These are phyloP conservation scores for Euura saliciscinereae DNA, from an alignment of 1,140 invertebrate species.

Conservation along the genomic window DNA sequence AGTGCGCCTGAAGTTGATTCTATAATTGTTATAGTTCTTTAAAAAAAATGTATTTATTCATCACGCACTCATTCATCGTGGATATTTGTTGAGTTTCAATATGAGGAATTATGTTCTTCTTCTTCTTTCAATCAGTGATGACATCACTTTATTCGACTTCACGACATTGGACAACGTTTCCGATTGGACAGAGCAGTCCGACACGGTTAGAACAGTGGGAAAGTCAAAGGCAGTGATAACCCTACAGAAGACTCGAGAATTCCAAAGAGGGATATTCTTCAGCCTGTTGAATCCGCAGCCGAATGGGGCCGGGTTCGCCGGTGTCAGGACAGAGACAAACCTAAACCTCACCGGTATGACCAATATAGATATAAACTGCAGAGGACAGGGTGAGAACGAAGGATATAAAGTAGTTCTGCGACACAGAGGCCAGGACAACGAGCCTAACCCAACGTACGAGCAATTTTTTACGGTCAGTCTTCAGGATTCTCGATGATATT, in stretches of 20 bases:
- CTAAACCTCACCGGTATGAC: slow-evolving; percentile 60
- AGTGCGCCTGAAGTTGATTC: no score
- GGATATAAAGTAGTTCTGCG: slow-evolving; percentile 68
- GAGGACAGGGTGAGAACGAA: slow-evolving; percentile 63
- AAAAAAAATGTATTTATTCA: neutral
- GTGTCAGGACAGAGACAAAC: slow-evolving; percentile 57
- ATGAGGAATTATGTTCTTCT: neutral
- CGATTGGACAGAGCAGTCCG: slow-evolving; percentile 68
- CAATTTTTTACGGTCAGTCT: slow-evolving; percentile 65
- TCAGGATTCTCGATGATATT: neutral
- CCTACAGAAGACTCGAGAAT: slow-evolving; percentile 64
- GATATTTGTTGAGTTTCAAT: no score
- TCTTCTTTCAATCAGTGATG: neutral
- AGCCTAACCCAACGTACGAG: slow-evolving; percentile 68
- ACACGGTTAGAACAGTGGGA: slow-evolving; percentile 68
- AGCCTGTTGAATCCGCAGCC: slow-evolving; percentile 71
- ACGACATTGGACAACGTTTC: slow-evolving; percentile 43
- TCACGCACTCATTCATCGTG: no score
- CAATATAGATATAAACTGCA: slow-evolving; percentile 62
- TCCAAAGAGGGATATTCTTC: slow-evolving; percentile 71
- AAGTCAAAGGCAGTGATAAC: slow-evolving; percentile 70
- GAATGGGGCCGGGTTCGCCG: slow-evolving; percentile 75
- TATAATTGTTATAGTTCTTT: no score
- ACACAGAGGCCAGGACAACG: slow-evolving; percentile 63
- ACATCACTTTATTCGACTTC: slow-evolving; percentile 54